A percentile compares a stretch with the other conserved stretches of the same genome.
Conservation (phyloP, 2,113 vertebrate genomes). For the Ameiurus melas region DNA sequence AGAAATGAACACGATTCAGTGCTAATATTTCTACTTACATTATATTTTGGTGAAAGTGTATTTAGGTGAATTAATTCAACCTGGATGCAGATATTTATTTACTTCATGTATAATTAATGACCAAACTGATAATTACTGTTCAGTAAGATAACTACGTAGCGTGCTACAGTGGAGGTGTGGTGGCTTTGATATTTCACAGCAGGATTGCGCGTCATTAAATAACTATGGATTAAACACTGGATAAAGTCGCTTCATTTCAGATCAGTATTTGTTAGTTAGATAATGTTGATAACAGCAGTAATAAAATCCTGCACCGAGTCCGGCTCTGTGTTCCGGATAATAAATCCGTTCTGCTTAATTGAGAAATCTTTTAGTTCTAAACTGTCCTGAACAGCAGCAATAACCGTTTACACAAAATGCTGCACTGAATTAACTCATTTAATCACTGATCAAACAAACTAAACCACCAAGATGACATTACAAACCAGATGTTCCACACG, state of each 20-base stretch:
- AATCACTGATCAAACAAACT: background rate
- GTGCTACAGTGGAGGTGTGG: background rate
- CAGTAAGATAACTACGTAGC: background rate
- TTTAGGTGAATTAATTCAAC: background rate
- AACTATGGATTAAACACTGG: background rate
- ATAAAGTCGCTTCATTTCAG: background rate
- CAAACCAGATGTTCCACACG: background rate
- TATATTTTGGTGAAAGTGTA: background rate
- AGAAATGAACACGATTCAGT: background rate
- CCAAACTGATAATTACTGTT: background rate
- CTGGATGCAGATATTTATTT: background rate
- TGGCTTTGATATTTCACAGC: background rate
- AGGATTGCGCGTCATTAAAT: background rate
- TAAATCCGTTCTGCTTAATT: slow-evolving; percentile 11
- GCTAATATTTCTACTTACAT: background rate
- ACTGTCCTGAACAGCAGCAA: background rate
- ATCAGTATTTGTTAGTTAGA: background rate
- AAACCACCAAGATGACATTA: background rate
- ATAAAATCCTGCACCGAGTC: background rate
- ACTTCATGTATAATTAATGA: background rate
- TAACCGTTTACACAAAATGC: background rate
- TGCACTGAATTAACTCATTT: slow-evolving; percentile 3
- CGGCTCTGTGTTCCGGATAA: slow-evolving; percentile 9
- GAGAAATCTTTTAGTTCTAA: slow-evolving; percentile 14
- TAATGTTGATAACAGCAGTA: slow-evolving; percentile 8